These are phyloP conservation scores for Lepidurus arcticus DNA, from an alignment of 1,140 invertebrate species.

Conservation along the genomic window DNA sequence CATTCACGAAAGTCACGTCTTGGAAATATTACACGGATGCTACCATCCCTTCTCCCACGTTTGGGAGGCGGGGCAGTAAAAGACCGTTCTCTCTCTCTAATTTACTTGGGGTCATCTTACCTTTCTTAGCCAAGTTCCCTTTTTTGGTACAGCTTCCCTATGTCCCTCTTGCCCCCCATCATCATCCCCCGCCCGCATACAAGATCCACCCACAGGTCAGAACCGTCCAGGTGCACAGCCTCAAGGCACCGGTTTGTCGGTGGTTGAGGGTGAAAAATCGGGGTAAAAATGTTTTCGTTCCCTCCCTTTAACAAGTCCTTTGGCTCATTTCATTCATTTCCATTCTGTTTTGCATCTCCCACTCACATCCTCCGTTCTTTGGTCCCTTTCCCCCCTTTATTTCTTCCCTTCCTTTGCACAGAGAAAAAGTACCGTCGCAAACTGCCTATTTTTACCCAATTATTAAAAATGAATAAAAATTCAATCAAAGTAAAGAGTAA, in stretches of 20 bases:
- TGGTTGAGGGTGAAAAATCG: neutral
- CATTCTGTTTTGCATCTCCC: no score
- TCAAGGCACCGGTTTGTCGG: neutral
- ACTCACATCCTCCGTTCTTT: no score
- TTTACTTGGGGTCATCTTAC: neutral
- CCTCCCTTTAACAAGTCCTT: no score
- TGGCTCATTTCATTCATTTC: no score
- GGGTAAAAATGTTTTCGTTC: neutral
- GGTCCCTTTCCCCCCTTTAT: no score
- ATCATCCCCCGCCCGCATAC: neutral
- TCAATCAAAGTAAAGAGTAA: no score
- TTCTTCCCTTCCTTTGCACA: no score
- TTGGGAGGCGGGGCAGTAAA: neutral
- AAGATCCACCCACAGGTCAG: neutral
- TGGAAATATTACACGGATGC: neutral
- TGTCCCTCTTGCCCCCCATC: neutral
- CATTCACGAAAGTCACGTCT: neutral
- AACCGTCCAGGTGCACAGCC: slow-evolving; percentile 17
- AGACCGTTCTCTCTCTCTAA: neutral
- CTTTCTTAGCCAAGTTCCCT: neutral
- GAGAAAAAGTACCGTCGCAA: no score
- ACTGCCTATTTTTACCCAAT: no score
- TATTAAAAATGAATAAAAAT: no score
- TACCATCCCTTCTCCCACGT: neutral
- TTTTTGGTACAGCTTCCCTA: neutral